Evolutionary conservation across 2,113 vertebrate genomes (phyloP).

Genomic region (Saguinus imperator): DNA sequence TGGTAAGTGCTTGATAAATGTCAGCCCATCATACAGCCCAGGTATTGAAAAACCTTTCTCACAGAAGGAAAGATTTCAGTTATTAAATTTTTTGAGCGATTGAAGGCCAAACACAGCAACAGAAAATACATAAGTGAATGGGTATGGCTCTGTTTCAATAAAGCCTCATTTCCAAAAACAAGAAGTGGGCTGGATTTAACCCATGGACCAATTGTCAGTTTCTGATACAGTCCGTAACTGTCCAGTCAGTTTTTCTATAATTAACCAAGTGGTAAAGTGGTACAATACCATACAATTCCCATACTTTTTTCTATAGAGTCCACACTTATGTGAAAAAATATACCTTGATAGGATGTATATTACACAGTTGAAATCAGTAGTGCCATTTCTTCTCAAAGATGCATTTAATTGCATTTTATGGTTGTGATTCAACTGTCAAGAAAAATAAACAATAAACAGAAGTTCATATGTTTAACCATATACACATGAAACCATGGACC

Average conservation of each 20-base stretch:
- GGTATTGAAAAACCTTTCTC: background rate
- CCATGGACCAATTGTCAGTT: background rate
- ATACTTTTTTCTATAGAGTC: background rate
- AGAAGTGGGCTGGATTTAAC: background rate
- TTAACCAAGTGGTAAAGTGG: background rate
- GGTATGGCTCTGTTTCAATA: background rate
- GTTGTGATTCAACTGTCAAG: conserved; percentile 31
- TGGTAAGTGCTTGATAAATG: background rate
- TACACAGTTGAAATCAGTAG: background rate
- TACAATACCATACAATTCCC: background rate
- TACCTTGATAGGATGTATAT: background rate
- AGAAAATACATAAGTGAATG: background rate
- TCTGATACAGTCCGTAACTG: background rate
- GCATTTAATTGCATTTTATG: conserved; percentile 46
- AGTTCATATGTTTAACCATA: conserved; percentile 36
- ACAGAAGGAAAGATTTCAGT: background rate
- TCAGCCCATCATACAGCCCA: background rate
- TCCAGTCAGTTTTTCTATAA: background rate
- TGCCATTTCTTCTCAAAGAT: background rate
- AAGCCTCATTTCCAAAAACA: background rate
- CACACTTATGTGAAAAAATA: background rate
- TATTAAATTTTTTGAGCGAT: background rate
- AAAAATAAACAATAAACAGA: conserved; percentile 52
- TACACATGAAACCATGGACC: background rate
- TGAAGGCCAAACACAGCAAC: background rate